These are phyloP conservation scores for Drosophila rubida DNA, from an alignment of 2,888 invertebrate genomes.

Conservation along the genomic window DNA sequence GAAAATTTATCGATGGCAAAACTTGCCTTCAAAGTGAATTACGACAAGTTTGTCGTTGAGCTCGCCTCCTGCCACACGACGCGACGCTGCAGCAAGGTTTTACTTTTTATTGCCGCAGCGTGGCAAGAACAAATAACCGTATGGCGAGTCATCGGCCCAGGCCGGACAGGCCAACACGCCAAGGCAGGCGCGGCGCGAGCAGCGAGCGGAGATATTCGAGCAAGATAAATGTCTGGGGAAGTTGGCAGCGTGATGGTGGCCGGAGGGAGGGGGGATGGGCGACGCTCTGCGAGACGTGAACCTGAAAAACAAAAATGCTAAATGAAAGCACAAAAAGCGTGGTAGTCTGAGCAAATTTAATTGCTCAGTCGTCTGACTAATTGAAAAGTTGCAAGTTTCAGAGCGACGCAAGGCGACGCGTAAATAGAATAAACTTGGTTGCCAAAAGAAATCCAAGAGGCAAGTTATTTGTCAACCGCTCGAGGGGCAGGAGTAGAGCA, in stretches of 20 bases:
- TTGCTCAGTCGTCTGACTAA: constrained; percentile 75
- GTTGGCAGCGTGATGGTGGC: constrained; percentile 24
- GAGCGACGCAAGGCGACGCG: constrained; percentile 19
- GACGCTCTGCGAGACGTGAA: constrained; percentile 14
- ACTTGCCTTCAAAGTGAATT: constrained; percentile 74
- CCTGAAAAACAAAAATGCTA: constrained; percentile 16
- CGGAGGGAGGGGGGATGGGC: constrained; percentile 3
- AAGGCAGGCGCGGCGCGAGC: not conserved
- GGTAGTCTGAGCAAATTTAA: constrained; percentile 60
- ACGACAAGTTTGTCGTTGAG: constrained; percentile 67
- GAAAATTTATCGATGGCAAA: constrained; percentile 73
- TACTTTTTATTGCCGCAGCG: constrained; percentile 37
- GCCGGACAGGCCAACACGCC: not conserved
- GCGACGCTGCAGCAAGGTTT: constrained; percentile 28
- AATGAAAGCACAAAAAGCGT: constrained; percentile 29
- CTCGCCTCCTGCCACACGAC: constrained; percentile 21
- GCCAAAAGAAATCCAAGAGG: constrained; percentile 24
- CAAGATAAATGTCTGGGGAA: constrained; percentile 72
- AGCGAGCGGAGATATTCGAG: constrained; percentile 28
- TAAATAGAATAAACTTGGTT: constrained; percentile 52
- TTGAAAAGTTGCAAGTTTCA: constrained; percentile 71
- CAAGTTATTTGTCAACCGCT: constrained; percentile 46
- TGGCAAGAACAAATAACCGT: constrained; percentile 44
- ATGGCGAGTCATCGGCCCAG: constrained; percentile 42
- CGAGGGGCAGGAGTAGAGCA: not conserved